Evolutionary conservation across 2,888 invertebrate species (phyloP).

Genomic region (Meteorus colon): DNA sequence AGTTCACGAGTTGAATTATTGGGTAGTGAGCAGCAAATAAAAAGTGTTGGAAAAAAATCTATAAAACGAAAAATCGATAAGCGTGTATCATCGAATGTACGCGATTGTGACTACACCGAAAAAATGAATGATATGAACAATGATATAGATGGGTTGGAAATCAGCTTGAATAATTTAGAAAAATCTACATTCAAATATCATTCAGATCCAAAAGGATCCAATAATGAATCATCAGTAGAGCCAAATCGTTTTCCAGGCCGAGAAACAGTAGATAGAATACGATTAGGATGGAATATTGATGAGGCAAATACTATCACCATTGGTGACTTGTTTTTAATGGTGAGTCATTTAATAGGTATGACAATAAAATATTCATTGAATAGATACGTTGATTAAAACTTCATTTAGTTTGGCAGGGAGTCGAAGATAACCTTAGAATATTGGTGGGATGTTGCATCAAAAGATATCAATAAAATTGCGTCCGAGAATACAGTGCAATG

Average conservation of each 20-base stretch:
- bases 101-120: constrained; percentile 59
- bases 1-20: constrained; percentile 74
- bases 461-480: constrained; percentile 16
- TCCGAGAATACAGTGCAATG: constrained; percentile 47
- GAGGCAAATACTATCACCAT: constrained; percentile 88
- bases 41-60: constrained; percentile 69
- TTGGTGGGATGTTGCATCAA: constrained; percentile 80
- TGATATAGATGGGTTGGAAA: constrained; percentile 74
- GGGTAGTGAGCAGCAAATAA: constrained; percentile 69
- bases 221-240: constrained; percentile 48
- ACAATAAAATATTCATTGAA: constrained; percentile 19
- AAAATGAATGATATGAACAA: constrained; percentile 75
- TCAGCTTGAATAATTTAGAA: constrained; percentile 67
- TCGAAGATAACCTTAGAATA: constrained; percentile 86
- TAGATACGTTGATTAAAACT: constrained; percentile 17
- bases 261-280: constrained; percentile 70
- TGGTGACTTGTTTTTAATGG: constrained; percentile 93
- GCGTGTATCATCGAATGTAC: constrained; percentile 55
- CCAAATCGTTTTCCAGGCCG: constrained; percentile 70
- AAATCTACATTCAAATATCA: constrained; percentile 52
- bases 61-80: constrained; percentile 72
- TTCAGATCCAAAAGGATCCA: not conserved
- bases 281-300: constrained; percentile 84
- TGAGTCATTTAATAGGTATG: constrained; percentile 67
- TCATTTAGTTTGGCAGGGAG: constrained; percentile 80